Evolutionary conservation across 1,140 invertebrate genomes (phyloP), one percentile per base, ranked within the genome.

Genomic region (Idris sp.): DNA sequence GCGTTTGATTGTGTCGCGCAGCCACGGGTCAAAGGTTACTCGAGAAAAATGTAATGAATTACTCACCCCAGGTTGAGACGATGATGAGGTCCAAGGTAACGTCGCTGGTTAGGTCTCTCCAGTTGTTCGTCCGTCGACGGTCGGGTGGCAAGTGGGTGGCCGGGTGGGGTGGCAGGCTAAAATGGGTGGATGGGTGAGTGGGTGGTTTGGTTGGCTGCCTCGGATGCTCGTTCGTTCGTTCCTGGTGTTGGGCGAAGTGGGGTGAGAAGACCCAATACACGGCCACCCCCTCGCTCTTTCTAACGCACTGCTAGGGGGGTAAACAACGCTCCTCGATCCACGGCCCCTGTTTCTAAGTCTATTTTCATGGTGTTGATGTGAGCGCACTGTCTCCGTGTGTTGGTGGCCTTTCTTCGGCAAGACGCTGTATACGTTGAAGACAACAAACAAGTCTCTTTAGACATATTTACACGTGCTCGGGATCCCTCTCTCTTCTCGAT

Each of bases 61-160:
- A n/a, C n/a, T n/a, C n/a, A n/a, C n/a, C n/a, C n/a, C n/a, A n/a
- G n/a, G n/a, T n/a, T n/a, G n/a, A n/a, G n/a, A n/a, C n/a, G n/a
- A n/a, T n/a, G n/a, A n/a, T n/a, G n/a, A n/a, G n/a, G n/a, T n/a
- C n/a, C n/a, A n/a, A n/a, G n/a, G n/a, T n/a, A n/a, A n/a, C n/a
- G n/a, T n/a, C n/a, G n/a, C n/a, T n/a, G n/a, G 79, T 76, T 78
- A 38, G 81, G 83, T 83, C 58, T 64, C 83, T 81, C 59, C 19
- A n/a, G 85, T 86, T 87, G 85, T 86, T 86, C 86, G 85, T 85
- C 86, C 85, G 84, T 78, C 85, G 86, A 85, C 86, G 77, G 86
- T 80, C 85, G 86, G 86, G 86, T 86, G 85, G 85, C 79, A 77
- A 86, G 86, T 86, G 86, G 86, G 86, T 86, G 86, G 85, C 81